These are phyloP conservation scores for Lasius platythorax DNA, from an alignment of 2,888 invertebrate species.

Conservation along the genomic window DNA sequence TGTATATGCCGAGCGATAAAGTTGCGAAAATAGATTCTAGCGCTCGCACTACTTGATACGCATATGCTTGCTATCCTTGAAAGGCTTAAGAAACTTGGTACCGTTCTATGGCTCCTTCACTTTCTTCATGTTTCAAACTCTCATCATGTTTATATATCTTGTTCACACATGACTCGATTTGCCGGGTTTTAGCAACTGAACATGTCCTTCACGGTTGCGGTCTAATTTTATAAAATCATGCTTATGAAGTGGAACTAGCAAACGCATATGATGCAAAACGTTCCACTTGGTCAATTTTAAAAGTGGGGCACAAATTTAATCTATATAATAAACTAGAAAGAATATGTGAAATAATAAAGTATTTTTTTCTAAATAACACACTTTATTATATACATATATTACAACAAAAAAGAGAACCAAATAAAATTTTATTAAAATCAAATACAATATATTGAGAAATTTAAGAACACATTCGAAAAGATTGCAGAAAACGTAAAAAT, in stretches of 20 bases:
- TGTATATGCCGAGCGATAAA: constrained; percentile 10
- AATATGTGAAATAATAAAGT: not conserved
- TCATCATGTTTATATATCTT: constrained; percentile 31
- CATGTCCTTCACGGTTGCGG: not conserved
- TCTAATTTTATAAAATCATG: not conserved
- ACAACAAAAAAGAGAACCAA: too few species aligned
- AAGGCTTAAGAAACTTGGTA: constrained; percentile 27
- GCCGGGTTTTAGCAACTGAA: not conserved
- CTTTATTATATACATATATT: not conserved
- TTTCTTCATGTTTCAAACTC: constrained; percentile 29
- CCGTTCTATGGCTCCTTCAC: constrained; percentile 25
- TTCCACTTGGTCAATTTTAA: not conserved
- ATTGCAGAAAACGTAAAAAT: too few species aligned
- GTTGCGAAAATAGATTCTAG: constrained; percentile 36
- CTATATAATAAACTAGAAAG: not conserved
- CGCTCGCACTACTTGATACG: constrained; percentile 36
- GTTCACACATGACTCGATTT: not conserved
- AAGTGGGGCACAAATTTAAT: constrained; percentile 1
- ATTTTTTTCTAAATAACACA: not conserved
- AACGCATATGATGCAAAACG: not conserved
- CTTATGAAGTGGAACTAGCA: not conserved
- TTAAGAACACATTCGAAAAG: not conserved
- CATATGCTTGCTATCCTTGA: constrained; percentile 46
- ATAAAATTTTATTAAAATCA: not conserved
- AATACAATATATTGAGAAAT: not conserved